Evolutionary conservation across 2,797 vertebrate genomes (phyloP).

Genomic region (Onychomys leucogaster): DNA sequence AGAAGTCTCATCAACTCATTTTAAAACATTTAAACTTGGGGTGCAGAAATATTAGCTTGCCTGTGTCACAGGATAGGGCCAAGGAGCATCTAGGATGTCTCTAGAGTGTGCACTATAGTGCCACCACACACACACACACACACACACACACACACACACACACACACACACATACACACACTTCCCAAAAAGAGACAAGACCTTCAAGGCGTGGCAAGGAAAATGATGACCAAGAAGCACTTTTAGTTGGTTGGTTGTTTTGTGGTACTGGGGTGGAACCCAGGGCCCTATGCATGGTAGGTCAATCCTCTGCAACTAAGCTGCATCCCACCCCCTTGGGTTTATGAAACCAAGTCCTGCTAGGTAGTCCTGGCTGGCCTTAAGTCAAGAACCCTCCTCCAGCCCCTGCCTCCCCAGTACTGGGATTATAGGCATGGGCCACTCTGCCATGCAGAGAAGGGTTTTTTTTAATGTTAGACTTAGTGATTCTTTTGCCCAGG

Average conservation of each 20-base stretch:
- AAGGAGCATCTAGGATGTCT: background rate
- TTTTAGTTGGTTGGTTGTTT: background rate
- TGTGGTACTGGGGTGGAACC: background rate
- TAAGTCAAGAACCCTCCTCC: background rate
- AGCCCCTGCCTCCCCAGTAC: background rate
- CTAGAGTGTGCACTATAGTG: background rate
- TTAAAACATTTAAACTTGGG: slow-evolving; percentile 1
- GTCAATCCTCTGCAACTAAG: background rate
- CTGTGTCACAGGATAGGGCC: background rate
- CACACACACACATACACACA: background rate
- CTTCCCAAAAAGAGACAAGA: background rate
- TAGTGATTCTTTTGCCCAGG: background rate
- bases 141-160: background rate
- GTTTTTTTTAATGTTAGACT: background rate
- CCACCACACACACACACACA: background rate
- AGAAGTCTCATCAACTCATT: background rate
- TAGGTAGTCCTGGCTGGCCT: background rate
- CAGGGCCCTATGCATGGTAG: background rate
- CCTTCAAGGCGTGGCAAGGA: background rate
- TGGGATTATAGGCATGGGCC: background rate
- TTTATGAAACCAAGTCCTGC: background rate
- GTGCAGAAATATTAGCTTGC: background rate
- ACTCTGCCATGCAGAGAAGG: background rate
- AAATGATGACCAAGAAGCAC: background rate
- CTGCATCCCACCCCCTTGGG: background rate